Evolutionary conservation across 1,140 invertebrate species (phyloP).

Genomic region (Lepidurus couesii): DNA sequence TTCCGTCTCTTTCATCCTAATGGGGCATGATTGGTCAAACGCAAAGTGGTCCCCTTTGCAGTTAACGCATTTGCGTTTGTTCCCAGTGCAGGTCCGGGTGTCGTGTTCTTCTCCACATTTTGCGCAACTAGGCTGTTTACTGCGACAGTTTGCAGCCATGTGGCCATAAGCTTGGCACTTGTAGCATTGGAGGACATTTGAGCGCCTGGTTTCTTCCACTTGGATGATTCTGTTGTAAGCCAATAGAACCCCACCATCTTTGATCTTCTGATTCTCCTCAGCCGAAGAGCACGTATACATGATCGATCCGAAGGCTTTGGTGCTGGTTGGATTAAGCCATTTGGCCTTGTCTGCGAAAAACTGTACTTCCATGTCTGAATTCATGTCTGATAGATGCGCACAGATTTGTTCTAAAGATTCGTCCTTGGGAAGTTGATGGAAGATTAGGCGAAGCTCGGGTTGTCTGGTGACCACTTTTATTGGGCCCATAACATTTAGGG

Average conservation of each 20-base stretch:
- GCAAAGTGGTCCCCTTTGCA: conserved; percentile 3
- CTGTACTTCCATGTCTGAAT: neutral
- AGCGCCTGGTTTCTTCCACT: neutral
- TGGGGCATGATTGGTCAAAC: neutral
- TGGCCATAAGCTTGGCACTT: neutral
- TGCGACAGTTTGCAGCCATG: neutral
- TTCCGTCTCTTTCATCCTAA: neutral
- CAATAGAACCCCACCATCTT: neutral
- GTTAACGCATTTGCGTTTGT: neutral
- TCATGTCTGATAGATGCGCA: neutral
- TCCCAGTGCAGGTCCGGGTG: neutral
- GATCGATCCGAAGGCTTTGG: neutral
- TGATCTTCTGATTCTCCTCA: neutral
- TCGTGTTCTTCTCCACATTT: neutral
- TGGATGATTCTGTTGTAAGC: neutral
- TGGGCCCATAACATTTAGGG: neutral
- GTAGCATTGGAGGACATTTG: neutral
- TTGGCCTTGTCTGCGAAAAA: neutral
- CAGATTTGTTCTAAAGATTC: neutral
- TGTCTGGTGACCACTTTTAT: neutral
- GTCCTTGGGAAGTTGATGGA: conserved; percentile 9
- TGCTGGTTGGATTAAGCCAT: neutral
- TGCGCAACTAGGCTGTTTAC: neutral
- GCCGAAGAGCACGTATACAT: neutral
- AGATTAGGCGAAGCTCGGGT: neutral